Evolutionary conservation across 2,113 vertebrate genomes (phyloP), one percentile per base, ranked within the genome.

Genomic region (Xenopus borealis): DNA sequence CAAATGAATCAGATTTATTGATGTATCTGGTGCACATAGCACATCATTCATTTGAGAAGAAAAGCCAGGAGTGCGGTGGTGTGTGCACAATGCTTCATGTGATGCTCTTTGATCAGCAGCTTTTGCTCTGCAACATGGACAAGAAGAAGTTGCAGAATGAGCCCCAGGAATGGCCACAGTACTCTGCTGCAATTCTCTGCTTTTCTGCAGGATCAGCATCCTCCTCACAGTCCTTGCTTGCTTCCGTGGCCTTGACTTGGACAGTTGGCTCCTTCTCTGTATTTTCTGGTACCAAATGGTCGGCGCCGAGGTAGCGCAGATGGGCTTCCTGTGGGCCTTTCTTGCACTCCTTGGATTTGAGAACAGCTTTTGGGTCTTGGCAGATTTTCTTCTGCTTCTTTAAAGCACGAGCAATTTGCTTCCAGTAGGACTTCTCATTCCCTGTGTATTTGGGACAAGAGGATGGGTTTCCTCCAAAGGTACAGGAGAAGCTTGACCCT

Each of bases 131-230:
- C 45, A 97, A 20, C 90, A 96, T 92, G 0, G 86, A 83, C n/a
- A 97, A 86, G 44, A 98, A 84, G 69, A 98, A 93, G 0, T 83
- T 83, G 84, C 96, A 98, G 0, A 95, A 5, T 23, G 90, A 90
- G 4, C 86, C 78, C 84, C 94, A 94, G n/a, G 88, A 47, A 46
- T 87, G 80, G 4, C 82, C 88, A 18, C 95, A 98, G 80, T 92
- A 89, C 10, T 96, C 92, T 78, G 91, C 77, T n/a, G 93, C 95
- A 33, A 81, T 72, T 74, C 88, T 92, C 62, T 18, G 87, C 80
- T 90, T 91, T 4, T 82, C 82, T 5, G 80, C 58, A 10, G 87
- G 62, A 52, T 84, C 85, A 0, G 83, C 18, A 4, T 91, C 89
- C 33, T 91, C 87, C 0, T 71, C 59, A 53, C 91, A 93, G 6